Evolutionary conservation across 2,888 invertebrate species (phyloP), one percentile per base, ranked within the genome.

Genomic region (Chloroclystis v-ata): DNA sequence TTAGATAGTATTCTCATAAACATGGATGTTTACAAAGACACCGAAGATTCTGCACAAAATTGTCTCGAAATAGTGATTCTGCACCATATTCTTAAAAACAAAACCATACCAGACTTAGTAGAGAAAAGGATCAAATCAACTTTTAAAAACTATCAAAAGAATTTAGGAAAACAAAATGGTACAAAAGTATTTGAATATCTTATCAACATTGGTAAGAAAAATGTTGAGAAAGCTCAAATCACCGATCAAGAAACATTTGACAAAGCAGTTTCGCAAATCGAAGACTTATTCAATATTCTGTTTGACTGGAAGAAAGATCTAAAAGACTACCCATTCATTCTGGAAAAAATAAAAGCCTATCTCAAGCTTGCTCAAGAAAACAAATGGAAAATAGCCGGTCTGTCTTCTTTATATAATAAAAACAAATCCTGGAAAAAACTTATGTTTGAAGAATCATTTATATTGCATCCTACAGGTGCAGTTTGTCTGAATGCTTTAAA

Each of bases 401-500:
- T 82, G 30, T 53, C 61, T 7, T 30, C 49, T 6, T 51, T 82
- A 28, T 84, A 82, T 49, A 72, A 76, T 41, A 61, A 63, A 40
- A 75, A 83, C 14, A 82, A 78, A 49, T 64, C 73, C 9, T 82
- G 81, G 82, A 66, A 67, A 45, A 78, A 61, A 50, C 44, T 54
- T 11, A 61, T 84, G 59, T 82, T 83, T 56, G 69, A 78, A 43
- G 75, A 80, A 25, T 83, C 82, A 1, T 28, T 84, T 29, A 20
- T 51, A 11, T 47, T 83, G 44, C 57, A 57, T 30, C 74, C 73
- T 3, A 62, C 61, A 14, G 71, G 75, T 53, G 60, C 68, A 9
- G 72, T 63, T 7, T 74, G 71, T 41, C 37, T 83, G n/a, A 82
- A 83, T 52, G 75, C 72, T 8, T 53, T 84, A 7, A 83, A 83